Percentiles rank a stretch among this genome's conserved stretches.
These are phyloP conservation scores for Heliothis subflexa DNA, from an alignment of 1,140 invertebrate species.

Conservation along the genomic window DNA sequence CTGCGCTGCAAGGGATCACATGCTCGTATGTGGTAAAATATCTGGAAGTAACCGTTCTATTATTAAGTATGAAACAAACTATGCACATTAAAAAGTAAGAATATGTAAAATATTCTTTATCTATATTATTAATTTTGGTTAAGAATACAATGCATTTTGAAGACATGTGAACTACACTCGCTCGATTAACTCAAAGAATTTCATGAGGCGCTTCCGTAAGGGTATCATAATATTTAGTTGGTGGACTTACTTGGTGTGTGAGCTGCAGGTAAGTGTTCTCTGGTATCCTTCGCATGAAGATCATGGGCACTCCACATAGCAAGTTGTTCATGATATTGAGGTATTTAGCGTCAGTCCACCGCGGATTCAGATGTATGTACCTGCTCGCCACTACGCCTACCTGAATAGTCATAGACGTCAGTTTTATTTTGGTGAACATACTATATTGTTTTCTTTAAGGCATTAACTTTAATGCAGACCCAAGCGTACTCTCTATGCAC, in stretches of 20 bases:
- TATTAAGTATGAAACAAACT: too few species aligned
- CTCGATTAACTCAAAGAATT: neutral
- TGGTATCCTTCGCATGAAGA: conserved; percentile 67
- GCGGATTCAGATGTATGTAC: conserved; percentile 66
- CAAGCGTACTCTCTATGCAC: too few species aligned
- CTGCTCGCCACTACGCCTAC: conserved; percentile 73
- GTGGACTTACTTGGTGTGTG: conserved; percentile 68
- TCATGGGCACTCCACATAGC: conserved; percentile 76
- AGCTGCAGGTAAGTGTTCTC: conserved; percentile 69
- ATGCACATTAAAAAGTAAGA: too few species aligned
- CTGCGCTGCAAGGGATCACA: conserved; percentile 75
- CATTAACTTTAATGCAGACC: too few species aligned
- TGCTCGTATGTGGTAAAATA: conserved; percentile 78
- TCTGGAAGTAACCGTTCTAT: conserved; percentile 52
- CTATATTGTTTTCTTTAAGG: too few species aligned
- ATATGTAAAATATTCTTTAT: too few species aligned
- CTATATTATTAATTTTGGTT: too few species aligned
- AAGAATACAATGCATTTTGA: neutral
- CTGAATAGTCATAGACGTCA: conserved; percentile 48
- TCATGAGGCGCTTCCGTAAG: neutral
- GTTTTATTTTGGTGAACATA: too few species aligned
- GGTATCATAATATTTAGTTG: neutral
- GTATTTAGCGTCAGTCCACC: conserved; percentile 67
- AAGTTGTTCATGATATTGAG: conserved; percentile 80
- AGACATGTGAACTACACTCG: neutral